These are phyloP conservation scores for Xenus cinereus DNA, from an alignment of 2,113 vertebrate genomes.

Conservation along the genomic window DNA sequence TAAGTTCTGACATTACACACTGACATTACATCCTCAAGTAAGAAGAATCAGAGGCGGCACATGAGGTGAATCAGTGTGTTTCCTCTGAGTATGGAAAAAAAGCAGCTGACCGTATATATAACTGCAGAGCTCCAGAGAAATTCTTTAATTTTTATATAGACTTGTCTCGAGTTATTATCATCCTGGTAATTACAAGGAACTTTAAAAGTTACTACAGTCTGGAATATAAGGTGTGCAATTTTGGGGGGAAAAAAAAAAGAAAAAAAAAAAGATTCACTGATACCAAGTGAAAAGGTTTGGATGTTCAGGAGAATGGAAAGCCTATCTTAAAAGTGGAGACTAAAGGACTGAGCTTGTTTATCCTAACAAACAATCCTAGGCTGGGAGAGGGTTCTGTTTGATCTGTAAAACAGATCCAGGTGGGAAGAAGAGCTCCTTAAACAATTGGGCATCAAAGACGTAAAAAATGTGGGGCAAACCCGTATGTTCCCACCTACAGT, in stretches of 20 bases:
- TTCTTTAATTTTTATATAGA: neutral
- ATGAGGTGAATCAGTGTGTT: neutral
- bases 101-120: neutral
- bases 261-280: neutral
- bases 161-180: neutral
- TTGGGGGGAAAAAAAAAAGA: no score
- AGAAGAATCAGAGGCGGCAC: neutral
- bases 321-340: constrained; percentile 30
- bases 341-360: neutral
- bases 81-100: neutral
- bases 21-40: neutral
- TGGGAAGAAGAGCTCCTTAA: neutral
- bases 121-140: neutral
- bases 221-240: neutral
- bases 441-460: neutral
- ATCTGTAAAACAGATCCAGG: neutral
- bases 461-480: neutral
- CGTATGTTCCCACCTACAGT: neutral
- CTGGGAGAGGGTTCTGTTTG: neutral
- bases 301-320: neutral
- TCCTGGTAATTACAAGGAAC: neutral
- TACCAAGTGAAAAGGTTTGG: neutral
- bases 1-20: neutral
- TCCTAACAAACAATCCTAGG: neutral
- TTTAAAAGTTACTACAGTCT: neutral